Percentiles rank a stretch among this genome's conserved stretches.
Conservation (phyloP, 2,888 invertebrate genomes). For the Flexamia atlantica region DNA sequence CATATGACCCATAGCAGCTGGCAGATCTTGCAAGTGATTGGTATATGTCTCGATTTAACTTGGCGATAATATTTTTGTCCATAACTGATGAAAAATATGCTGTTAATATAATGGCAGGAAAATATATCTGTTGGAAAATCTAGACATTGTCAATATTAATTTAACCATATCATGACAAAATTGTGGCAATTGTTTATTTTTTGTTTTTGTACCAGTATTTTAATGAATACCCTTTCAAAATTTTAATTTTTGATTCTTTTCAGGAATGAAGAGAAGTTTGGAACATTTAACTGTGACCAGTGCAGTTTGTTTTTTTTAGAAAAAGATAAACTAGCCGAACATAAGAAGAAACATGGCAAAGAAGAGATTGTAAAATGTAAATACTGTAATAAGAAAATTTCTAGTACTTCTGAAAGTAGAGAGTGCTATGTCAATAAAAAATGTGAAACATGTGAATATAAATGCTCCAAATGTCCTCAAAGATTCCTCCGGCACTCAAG, state of each 20-base stretch:
- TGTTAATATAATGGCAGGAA: no score
- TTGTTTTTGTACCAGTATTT: no score
- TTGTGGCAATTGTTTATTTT: no score
- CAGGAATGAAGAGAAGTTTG: conserved; percentile 14
- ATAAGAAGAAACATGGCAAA: conserved; percentile 13
- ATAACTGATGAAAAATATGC: no score
- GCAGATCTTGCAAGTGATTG: no score
- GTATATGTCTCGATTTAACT: no score
- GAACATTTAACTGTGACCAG: conserved; percentile 31
- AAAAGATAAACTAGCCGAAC: conserved; percentile 25
- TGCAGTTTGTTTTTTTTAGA: conserved; percentile 38
- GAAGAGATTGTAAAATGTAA: not conserved
- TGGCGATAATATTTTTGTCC: no score
- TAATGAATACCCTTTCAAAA: no score
- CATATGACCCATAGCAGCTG: no score
- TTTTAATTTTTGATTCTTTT: not conserved
- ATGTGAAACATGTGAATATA: conserved; percentile 51
- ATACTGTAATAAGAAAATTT: conserved; percentile 19
- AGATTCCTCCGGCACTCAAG: conserved; percentile 33
- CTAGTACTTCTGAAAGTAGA: not conserved
- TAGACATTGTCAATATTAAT: no score
- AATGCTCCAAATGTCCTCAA: conserved; percentile 12
- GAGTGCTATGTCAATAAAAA: conserved; percentile 25
- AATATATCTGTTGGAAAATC: no score
- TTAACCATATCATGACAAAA: no score